Conservation (phyloP, 2,113 vertebrate species). For the Hyperoodon ampullatus region DNA sequence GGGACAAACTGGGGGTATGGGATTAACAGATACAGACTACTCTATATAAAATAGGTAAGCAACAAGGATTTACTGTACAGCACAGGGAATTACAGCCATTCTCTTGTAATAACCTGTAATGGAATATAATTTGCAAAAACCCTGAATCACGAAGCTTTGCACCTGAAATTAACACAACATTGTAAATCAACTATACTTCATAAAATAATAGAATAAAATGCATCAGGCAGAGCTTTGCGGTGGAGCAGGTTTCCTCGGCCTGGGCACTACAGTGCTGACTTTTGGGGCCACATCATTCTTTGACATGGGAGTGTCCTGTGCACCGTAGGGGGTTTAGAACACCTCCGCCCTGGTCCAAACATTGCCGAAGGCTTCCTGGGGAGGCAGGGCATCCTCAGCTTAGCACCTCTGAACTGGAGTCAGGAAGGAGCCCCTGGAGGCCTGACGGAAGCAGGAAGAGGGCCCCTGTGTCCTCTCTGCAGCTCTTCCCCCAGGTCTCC, state of each 20-base stretch:
- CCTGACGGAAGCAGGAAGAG: fast-evolving
- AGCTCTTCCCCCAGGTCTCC: fast-evolving
- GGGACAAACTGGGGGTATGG: no score
- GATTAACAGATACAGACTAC: not conserved
- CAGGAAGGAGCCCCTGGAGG: fast-evolving
- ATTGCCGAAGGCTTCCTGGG: not conserved
- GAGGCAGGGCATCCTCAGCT: fast-evolving
- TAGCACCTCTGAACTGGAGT: not conserved
- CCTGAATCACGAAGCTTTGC: not conserved
- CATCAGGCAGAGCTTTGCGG: fast-evolving
- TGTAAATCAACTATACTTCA: not conserved
- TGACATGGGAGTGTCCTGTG: no score
- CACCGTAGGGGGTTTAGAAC: fast-evolving
- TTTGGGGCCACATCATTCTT: fast-evolving
- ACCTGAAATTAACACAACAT: not conserved
- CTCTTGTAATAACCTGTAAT: not conserved
- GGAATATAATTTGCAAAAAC: not conserved
- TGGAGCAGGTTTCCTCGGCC: not conserved
- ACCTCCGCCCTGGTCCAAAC: fast-evolving
- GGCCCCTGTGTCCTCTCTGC: fast-evolving
- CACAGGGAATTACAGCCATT: not conserved
- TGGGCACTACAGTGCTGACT: fast-evolving
- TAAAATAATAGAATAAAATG: not conserved
- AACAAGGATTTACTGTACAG: not conserved
- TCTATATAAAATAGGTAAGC: not conserved